Evolutionary conservation across 2,113 vertebrate genomes (phyloP), one percentile per base, ranked within the genome.

Genomic region (Halcyon senegalensis): DNA sequence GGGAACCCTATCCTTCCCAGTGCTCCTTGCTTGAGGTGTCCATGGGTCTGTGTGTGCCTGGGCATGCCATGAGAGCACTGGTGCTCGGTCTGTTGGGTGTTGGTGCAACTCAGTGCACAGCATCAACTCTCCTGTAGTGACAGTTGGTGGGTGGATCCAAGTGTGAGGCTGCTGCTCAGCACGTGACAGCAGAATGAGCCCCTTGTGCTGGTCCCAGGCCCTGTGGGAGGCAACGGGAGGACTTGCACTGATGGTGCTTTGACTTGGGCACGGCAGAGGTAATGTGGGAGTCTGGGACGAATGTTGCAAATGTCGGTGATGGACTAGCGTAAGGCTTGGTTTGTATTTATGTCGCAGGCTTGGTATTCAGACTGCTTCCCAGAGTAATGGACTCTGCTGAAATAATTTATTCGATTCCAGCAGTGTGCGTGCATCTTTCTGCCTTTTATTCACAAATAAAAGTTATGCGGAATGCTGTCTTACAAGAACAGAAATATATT

Each of bases 401-500:
- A 92, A 93, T 96, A 95, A 97, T 92, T 94, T 96, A 95, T 96
- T 93, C 93, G 64, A 91, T 95, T 94, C 81, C 73, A 80, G 24
- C 50, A 46, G 64, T 1, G 67, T 60, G 81, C 9, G 20, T 68
- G 94, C 87, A 82, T 91, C 81, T 94, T 72, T 90, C 89, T 90
- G 84, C 80, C 74, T 96, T 94, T 93, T 94, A 91, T 92, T 91
- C 78, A 81, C 87, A 90, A 94, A 87, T 85, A 94, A 87, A 95
- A 89, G 87, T 92, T 87, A 89, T 94, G 94, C 64, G 84, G 59
- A 73, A 83, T 13, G 88, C 76, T 87, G 75, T 91, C 81, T 94
- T 95, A 60, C 92, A 91, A 87, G 96, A 96, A 88, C 84, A 95
- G 95, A 87, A 95, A 91, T 94, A 94, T 92, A 93, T 97, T 97